phyloP scores from a whole-genome alignment of 1,140 invertebrate species.

The Yoshiicerus persimilis region DNA sequence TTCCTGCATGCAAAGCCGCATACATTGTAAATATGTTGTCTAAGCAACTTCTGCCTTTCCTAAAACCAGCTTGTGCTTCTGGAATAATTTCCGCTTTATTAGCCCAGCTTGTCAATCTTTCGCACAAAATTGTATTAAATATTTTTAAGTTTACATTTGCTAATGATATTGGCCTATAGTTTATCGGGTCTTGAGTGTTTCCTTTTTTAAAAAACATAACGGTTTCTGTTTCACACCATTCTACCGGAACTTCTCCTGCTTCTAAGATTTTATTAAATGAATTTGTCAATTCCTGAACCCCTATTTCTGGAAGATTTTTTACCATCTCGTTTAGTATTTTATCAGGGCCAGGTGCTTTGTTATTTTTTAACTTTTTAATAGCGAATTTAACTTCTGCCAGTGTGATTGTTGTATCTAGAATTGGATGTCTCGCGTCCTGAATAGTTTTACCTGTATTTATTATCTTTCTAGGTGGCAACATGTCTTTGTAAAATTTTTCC shows the following conservation, averaged over 20 bases:
- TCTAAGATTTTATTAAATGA: background rate
- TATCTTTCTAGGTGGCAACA: no score
- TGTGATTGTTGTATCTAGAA: background rate
- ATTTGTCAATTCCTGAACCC: background rate
- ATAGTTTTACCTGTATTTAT: background rate
- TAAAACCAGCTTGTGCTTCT: background rate
- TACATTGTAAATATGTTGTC: background rate
- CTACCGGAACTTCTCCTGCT: background rate
- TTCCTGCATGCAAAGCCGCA: background rate
- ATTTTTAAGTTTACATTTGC: background rate
- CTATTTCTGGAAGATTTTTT: background rate
- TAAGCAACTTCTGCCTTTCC: background rate
- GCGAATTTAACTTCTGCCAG: background rate
- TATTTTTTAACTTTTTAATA: background rate
- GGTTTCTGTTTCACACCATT: background rate
- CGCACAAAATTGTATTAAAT: background rate
- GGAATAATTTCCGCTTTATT: background rate
- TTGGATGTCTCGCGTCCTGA: background rate
- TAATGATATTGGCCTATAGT: background rate
- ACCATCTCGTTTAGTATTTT: background rate
- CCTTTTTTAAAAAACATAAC: background rate
- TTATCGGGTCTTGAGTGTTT: background rate
- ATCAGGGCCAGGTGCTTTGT: background rate
- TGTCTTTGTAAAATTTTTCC: no score
- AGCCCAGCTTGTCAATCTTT: background rate